phyloP scores from a whole-genome alignment of 1,140 invertebrate genomes.

The Agrilus planipennis region DNA sequence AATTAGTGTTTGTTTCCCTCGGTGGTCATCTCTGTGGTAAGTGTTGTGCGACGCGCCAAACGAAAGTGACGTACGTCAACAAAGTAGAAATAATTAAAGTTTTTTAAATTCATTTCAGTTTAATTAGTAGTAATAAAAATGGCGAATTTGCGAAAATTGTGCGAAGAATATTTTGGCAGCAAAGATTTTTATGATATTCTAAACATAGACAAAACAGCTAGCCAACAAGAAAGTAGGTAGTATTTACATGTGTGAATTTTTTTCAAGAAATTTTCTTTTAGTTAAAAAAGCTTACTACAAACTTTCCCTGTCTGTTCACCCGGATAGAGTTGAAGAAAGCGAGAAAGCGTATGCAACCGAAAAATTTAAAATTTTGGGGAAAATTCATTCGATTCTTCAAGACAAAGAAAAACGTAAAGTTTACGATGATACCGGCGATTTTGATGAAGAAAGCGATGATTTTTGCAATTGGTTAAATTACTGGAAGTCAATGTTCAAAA shows the following conservation, averaged over 20 bases:
- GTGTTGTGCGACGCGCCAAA: too few species aligned
- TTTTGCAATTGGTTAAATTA: conserved; percentile 72
- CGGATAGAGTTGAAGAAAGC: conserved; percentile 70
- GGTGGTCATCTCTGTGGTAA: too few species aligned
- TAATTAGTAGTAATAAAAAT: too few species aligned
- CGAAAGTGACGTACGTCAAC: too few species aligned
- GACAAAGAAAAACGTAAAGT: conserved; percentile 69
- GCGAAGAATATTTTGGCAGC: conserved; percentile 59
- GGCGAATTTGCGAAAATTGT: conserved; percentile 51
- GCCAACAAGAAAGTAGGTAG: conserved; percentile 61
- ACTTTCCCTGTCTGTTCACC: conserved; percentile 79
- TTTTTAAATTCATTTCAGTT: too few species aligned
- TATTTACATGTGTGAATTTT: too few species aligned
- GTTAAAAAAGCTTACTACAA: conserved; percentile 92
- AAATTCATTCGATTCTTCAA: conserved; percentile 76
- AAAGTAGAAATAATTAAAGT: too few species aligned
- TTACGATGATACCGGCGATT: conserved; percentile 81
- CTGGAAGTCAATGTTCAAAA: conserved; percentile 78
- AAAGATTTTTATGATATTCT: conserved; percentile 66
- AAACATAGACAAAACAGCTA: conserved; percentile 48
- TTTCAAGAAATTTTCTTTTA: too few species aligned
- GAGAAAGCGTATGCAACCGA: conserved; percentile 74
- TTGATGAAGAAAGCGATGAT: conserved; percentile 65
- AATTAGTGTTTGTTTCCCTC: too few species aligned
- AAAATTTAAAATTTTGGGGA: conserved; percentile 87